Evolutionary conservation across 2,113 vertebrate genomes (phyloP).

Genomic region (Colossoma macropomum): DNA sequence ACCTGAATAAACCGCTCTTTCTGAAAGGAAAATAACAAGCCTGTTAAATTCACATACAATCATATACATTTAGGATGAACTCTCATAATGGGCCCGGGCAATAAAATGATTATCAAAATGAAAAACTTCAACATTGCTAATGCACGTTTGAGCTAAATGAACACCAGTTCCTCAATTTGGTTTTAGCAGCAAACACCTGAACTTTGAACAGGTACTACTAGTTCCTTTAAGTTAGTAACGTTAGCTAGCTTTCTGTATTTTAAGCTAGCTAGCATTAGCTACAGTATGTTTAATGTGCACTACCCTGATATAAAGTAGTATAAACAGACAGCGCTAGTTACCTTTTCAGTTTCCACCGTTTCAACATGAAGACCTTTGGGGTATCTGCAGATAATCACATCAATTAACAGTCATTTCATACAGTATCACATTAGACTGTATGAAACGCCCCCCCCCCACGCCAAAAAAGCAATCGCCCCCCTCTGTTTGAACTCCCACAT

Average conservation of each 20-base stretch:
- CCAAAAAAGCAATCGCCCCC: too few relatives aligned
- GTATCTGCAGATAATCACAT: slow-evolving; percentile 75
- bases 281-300: too few relatives aligned
- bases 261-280: too few relatives aligned
- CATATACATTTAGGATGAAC: neutral
- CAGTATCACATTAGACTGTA: neutral
- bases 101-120: too few relatives aligned
- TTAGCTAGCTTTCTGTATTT: too few relatives aligned
- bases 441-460: neutral
- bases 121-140: too few relatives aligned
- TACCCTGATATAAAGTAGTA: too few relatives aligned
- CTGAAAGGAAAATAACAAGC: slow-evolving; percentile 64
- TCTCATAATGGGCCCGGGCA: neutral
- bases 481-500: neutral
- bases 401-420: neutral
- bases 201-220: too few relatives aligned
- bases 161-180: too few relatives aligned
- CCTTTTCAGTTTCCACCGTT: slow-evolving; percentile 95
- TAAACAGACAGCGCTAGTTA: slow-evolving; percentile 42
- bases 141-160: too few relatives aligned
- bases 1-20: slow-evolving; percentile 94
- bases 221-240: too few relatives aligned
- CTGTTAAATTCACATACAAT: neutral
- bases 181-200: too few relatives aligned
- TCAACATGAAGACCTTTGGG: slow-evolving; percentile 96